Conservation (phyloP, 1,140 invertebrate species). For the Reticulitermes speratus region DNA sequence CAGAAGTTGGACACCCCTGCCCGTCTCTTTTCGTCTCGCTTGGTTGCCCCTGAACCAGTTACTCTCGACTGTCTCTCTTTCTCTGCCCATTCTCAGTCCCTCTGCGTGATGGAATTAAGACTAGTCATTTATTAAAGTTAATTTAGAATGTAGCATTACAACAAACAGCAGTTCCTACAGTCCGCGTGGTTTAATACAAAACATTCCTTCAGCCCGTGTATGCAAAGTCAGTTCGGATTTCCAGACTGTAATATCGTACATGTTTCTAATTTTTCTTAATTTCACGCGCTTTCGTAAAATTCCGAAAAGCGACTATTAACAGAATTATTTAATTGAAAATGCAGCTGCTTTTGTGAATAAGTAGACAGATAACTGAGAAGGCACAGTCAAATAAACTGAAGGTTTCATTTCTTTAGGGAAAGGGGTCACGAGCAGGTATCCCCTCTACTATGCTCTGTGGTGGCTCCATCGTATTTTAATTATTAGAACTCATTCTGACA, state of each 20-base stretch:
- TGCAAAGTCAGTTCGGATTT: background rate
- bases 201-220: background rate
- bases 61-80: background rate
- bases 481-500: too few relatives aligned
- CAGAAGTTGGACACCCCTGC: background rate
- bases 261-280: background rate
- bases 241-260: background rate
- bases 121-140: background rate
- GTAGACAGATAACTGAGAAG: too few relatives aligned
- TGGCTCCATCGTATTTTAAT: too few relatives aligned
- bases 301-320: too few relatives aligned
- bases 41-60: background rate
- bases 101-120: conserved; percentile 10
- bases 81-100: background rate
- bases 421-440: too few relatives aligned
- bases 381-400: too few relatives aligned
- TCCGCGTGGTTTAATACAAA: background rate
- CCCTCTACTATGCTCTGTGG: too few relatives aligned
- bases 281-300: too few relatives aligned
- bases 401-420: too few relatives aligned
- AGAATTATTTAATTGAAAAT: too few relatives aligned
- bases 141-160: background rate
- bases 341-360: too few relatives aligned
- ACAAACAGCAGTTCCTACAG: background rate
- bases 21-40: background rate